phyloP scores from a whole-genome alignment of 1,140 invertebrate genomes.

The Meteorus sp. region DNA sequence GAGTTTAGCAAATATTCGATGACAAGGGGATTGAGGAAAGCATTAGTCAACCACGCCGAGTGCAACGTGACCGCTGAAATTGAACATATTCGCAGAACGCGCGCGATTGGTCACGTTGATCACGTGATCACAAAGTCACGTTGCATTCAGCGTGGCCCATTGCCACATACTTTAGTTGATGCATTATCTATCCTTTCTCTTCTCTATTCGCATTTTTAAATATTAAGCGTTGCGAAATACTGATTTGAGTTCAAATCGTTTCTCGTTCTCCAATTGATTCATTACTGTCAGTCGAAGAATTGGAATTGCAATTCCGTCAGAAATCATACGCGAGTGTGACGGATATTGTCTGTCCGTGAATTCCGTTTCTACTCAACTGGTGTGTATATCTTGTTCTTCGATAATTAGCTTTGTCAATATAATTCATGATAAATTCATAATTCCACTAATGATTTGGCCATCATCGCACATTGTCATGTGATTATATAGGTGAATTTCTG shows the following conservation, averaged over 20 bases:
- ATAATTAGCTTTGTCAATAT: too few relatives aligned
- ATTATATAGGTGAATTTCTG: neutral
- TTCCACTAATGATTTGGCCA: constrained; percentile 4
- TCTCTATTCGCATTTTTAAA: constrained; percentile 21
- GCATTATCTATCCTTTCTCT: constrained; percentile 12
- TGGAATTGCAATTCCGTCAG: too few relatives aligned
- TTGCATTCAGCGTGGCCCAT: constrained; percentile 55
- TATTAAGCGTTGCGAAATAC: too few relatives aligned
- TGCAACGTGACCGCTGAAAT: constrained; percentile 48
- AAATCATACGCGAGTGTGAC: too few relatives aligned
- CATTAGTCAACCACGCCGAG: constrained; percentile 39
- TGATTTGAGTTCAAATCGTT: too few relatives aligned
- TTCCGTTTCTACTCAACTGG: too few relatives aligned
- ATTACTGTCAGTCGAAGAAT: too few relatives aligned
- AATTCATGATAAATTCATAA: neutral
- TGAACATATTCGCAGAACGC: constrained; percentile 32
- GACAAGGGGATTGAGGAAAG: constrained; percentile 29
- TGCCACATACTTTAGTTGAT: constrained; percentile 28
- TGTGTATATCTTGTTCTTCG: too few relatives aligned
- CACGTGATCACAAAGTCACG: constrained; percentile 52
- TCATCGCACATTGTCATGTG: neutral
- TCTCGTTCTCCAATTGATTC: too few relatives aligned
- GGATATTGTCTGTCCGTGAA: too few relatives aligned
- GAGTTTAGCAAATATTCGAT: constrained; percentile 8
- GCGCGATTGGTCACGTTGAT: constrained; percentile 38